Evolutionary conservation across 1,140 invertebrate species (phyloP).

Genomic region (Macrotrachela quadricornifera): DNA sequence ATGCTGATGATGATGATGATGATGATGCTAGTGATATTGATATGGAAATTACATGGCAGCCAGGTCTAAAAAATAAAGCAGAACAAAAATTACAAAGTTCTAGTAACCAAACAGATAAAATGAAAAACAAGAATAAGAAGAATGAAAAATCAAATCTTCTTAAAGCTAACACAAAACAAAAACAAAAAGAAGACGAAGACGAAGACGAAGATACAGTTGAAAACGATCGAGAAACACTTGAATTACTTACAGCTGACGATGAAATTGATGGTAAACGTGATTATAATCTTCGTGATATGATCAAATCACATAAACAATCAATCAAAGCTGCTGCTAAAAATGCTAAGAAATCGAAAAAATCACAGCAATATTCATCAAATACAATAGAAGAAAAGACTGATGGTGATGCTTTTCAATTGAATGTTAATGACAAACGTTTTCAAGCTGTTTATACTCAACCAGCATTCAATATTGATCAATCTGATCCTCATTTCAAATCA

Average conservation of each 20-base stretch:
- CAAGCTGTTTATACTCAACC: conserved; percentile 3
- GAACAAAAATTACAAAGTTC: no score
- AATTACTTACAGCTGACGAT: not conserved
- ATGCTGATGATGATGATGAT: no score
- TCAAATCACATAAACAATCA: not conserved
- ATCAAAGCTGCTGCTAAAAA: conserved; percentile 1
- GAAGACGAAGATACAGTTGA: not conserved
- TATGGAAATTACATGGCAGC: no score
- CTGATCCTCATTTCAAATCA: conserved; percentile 4
- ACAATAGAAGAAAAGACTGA: not conserved
- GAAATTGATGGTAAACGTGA: not conserved
- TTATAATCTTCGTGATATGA: conserved; percentile 2
- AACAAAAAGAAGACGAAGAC: not conserved
- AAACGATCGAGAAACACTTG: not conserved
- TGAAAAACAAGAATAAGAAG: no score
- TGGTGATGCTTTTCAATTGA: conserved; percentile 1
- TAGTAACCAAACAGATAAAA: no score
- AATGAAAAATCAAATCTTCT: no score
- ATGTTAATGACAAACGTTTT: conserved; percentile 3
- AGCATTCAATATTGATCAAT: conserved; percentile 6
- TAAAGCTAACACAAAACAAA: not conserved
- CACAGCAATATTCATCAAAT: not conserved
- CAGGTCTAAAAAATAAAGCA: no score
- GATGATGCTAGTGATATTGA: no score
- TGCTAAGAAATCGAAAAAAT: conserved; percentile 1